Percentiles rank a stretch among this genome's conserved stretches.
Evolutionary conservation across 2,888 invertebrate species (phyloP).

Genomic region (Pristionchus arcanus): DNA sequence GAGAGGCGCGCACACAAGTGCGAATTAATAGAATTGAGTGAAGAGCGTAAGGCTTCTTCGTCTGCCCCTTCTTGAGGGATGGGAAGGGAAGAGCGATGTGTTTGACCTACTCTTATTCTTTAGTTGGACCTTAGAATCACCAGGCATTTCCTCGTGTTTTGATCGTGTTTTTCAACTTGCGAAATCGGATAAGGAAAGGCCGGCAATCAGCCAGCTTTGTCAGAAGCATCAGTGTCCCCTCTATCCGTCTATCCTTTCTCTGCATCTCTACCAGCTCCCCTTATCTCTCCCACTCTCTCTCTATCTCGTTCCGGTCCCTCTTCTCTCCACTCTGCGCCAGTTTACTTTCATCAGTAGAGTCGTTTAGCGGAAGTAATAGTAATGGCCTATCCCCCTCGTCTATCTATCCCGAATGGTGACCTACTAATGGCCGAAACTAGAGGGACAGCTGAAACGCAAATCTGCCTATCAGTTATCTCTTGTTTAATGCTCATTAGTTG

Average conservation of each 20-base stretch:
- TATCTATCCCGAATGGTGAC: background rate
- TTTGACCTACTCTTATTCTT: background rate
- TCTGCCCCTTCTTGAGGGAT: background rate
- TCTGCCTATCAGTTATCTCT: too few species aligned
- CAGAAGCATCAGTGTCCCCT: background rate
- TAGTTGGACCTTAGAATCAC: background rate
- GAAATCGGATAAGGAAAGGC: background rate
- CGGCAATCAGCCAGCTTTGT: background rate
- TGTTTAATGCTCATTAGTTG: background rate
- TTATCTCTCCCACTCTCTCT: conserved; percentile 21
- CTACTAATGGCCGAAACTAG: background rate
- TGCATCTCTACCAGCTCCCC: background rate
- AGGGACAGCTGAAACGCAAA: too few species aligned
- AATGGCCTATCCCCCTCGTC: background rate
- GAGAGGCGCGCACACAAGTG: background rate
- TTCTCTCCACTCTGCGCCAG: background rate
- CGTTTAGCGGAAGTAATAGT: background rate
- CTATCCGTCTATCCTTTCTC: background rate
- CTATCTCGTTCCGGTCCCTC: conserved; percentile 17
- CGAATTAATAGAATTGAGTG: conserved; percentile 44
- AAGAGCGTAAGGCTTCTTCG: background rate
- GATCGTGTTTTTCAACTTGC: background rate
- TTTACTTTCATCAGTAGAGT: conserved; percentile 9
- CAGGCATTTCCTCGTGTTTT: background rate
- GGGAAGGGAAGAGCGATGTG: background rate